Conservation (phyloP, 2,888 invertebrate species). For the Orchesella flavescens region DNA sequence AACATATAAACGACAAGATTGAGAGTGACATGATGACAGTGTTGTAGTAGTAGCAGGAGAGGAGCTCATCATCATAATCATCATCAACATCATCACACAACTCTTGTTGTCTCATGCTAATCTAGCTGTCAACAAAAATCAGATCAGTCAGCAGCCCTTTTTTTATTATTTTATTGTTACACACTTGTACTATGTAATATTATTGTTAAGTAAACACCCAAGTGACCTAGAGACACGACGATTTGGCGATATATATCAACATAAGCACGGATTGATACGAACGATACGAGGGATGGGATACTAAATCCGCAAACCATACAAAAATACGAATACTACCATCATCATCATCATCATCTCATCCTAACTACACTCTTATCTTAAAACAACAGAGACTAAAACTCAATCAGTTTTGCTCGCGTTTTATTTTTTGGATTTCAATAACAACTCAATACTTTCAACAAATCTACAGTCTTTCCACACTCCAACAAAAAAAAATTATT, state of each 20-base stretch:
- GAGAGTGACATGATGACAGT: constrained; percentile 38
- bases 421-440: constrained; percentile 5
- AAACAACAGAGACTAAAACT: constrained; percentile 48
- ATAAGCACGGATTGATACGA: not conserved
- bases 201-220: constrained; percentile 64
- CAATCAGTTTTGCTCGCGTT: constrained; percentile 28
- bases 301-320: constrained; percentile 46
- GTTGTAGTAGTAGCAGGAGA: constrained; percentile 37
- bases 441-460: constrained; percentile 5
- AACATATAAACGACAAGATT: constrained; percentile 28
- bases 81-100: constrained; percentile 23
- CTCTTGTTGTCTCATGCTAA: constrained; percentile 47
- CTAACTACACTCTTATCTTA: constrained; percentile 47
- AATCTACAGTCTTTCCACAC: constrained; percentile 29
- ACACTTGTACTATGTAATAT: constrained; percentile 56
- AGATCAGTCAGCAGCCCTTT: constrained; percentile 51
- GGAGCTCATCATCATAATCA: constrained; percentile 46
- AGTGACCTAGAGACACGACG: constrained; percentile 68
- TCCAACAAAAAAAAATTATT: not conserved
- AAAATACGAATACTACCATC: constrained; percentile 43
- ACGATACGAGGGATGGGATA: too few species aligned
- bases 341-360: constrained; percentile 5
- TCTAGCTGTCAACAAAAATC: constrained; percentile 55
- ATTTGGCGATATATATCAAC: constrained; percentile 51
- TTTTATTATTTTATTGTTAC: constrained; percentile 49